These are phyloP conservation scores for Euplexia lucipara DNA, from an alignment of 2,888 invertebrate genomes.

Conservation along the genomic window DNA sequence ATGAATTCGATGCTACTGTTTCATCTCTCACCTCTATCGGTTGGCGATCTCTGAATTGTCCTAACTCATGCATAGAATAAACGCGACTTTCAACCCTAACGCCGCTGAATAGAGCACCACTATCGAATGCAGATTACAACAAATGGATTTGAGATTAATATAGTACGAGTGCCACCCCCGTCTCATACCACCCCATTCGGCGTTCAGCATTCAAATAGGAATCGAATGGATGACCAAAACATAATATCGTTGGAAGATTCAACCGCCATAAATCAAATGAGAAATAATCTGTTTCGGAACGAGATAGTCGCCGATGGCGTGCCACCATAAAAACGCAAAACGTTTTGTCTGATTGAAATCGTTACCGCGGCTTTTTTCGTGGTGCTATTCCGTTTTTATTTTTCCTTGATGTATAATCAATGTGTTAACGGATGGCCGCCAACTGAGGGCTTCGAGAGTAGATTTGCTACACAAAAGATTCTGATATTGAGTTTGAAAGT, in stretches of 20 bases:
- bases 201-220: conserved; percentile 91
- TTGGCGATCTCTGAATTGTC: conserved; percentile 88
- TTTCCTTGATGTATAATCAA: conserved; percentile 91
- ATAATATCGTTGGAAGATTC: conserved; percentile 91
- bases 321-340: conserved; percentile 90
- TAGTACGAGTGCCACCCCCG: conserved; percentile 90
- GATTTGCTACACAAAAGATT: conserved; percentile 90
- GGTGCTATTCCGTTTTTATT: conserved; percentile 88
- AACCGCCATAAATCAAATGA: conserved; percentile 91
- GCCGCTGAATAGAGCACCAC: conserved; percentile 74
- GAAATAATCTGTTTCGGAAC: conserved; percentile 91
- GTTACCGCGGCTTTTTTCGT: conserved; percentile 86
- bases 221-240: conserved; percentile 91
- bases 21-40: conserved; percentile 91
- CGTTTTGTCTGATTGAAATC: conserved; percentile 91
- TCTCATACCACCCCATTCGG: conserved; percentile 89
- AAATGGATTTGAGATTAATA: conserved; percentile 91
- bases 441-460: conserved; percentile 84
- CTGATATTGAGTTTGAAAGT: conserved; percentile 90
- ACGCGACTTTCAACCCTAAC: conserved; percentile 83
- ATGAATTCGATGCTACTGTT: conserved; percentile 91
- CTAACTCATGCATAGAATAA: conserved; percentile 84
- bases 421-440: conserved; percentile 90
- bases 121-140: conserved; percentile 88
- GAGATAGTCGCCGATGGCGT: conserved; percentile 89